A percentile compares a stretch with the other conserved stretches of the same genome.
Evolutionary conservation across 1,140 invertebrate species (phyloP).

Genomic region (Agraylea sexmaculata): DNA sequence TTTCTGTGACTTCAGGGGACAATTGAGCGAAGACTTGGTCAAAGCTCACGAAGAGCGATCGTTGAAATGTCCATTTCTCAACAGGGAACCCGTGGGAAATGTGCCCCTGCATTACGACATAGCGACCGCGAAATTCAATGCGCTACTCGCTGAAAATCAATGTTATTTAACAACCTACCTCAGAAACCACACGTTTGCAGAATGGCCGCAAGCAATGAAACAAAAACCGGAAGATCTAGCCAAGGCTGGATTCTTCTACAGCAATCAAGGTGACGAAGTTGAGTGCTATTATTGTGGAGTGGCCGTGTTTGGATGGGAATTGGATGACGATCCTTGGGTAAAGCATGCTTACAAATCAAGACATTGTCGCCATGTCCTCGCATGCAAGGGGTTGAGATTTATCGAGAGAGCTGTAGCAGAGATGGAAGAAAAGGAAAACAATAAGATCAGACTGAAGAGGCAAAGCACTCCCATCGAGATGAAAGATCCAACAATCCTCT

Average conservation of each 20-base stretch:
- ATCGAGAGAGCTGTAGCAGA: constrained; percentile 40
- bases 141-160: constrained; percentile 43
- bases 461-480: too few species aligned
- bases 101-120: too few species aligned
- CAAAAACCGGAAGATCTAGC: constrained; percentile 67
- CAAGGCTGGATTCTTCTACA: constrained; percentile 83
- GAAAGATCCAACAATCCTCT: constrained; percentile 38
- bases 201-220: constrained; percentile 63
- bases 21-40: constrained; percentile 64
- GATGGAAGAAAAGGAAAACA: too few species aligned
- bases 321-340: constrained; percentile 73
- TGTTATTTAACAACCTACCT: constrained; percentile 40
- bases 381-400: constrained; percentile 62
- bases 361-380: constrained; percentile 60
- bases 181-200: too few species aligned
- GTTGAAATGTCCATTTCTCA: constrained; percentile 61
- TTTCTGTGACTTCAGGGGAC: constrained; percentile 75
- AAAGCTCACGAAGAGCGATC: constrained; percentile 71
- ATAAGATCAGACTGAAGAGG: too few species aligned
- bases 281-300: constrained; percentile 79
- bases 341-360: constrained; percentile 79
- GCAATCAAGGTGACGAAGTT: constrained; percentile 72
- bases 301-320: constrained; percentile 78
- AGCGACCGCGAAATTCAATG: too few species aligned
- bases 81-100: constrained; percentile 49